Base-by-base conservation (phyloP, 2,888 invertebrate genomes). In the Drosophila parthenogenetica region DNA sequence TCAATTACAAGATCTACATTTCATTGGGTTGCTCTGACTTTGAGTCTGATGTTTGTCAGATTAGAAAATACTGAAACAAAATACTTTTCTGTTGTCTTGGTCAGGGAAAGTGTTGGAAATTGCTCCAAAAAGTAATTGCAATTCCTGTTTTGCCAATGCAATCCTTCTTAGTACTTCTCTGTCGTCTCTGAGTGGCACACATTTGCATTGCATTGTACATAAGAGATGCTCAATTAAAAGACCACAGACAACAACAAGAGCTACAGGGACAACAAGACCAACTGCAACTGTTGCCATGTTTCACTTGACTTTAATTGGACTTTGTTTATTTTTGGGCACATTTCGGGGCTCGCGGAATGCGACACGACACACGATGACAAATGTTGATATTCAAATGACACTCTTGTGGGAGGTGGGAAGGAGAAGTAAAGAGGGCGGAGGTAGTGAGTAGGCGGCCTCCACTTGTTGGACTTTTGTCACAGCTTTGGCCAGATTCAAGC, bases 311-410 rank as follows among this genome's bases (percentile, higher is more conserved):
- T 88, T 85, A 85, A 85, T 85, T 85, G 84, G 84, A 88, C 80
- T 88, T 72, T 80, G 80, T 85, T 81, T 86, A 82, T 76, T 82
- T 87, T 88, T 88, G 80, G 80, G 68, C 83, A 88, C 86, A 79
- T 85, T 84, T 87, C 67, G 83, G 58, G 64, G 58, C 53, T 69
- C 65, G 81, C 74, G 86, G 83, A 78, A 88, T 88, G 83, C 80
- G 58, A 69, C 84, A 88, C 84, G 89, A 86, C 89, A 88, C 84
- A 86, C 84, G 85, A 85, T 88, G 85, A 89, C 85, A 86, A 85
- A 85, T 85, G 85, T 89, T 87, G 85, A 89, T 85, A 85, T 89
- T 85, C 89, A 85, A 85, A 85, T 89, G 85, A 79, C 84, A 79
- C 80, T 72, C 69, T 73, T 72, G 79, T 73, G 67, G 82, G 73